Conservation (phyloP, 2,888 invertebrate species). For the Cerceris rybyensis region DNA sequence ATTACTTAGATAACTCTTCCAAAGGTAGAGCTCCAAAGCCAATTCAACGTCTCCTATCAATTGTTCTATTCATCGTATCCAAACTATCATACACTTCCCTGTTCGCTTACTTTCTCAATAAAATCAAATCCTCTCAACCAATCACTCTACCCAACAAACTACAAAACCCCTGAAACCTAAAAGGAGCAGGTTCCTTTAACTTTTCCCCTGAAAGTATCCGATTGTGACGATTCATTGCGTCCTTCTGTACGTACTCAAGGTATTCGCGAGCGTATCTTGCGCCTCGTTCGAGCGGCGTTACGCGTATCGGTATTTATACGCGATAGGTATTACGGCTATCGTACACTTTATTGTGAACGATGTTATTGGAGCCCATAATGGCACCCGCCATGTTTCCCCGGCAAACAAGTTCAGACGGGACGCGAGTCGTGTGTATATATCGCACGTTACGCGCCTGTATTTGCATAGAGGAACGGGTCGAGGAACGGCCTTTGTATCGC, state of each 20-base stretch:
- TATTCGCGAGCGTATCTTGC: constrained; percentile 12
- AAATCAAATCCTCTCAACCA: too few relatives aligned
- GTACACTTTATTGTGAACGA: constrained; percentile 70
- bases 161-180: too few relatives aligned
- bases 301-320: constrained; percentile 38
- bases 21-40: too few relatives aligned
- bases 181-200: too few relatives aligned
- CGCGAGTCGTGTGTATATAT: constrained; percentile 45
- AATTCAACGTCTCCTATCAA: too few relatives aligned
- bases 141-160: too few relatives aligned
- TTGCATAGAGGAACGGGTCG: constrained; percentile 64
- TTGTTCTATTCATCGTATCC: too few relatives aligned
- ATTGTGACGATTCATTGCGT: too few relatives aligned
- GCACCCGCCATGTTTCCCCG: constrained; percentile 66
- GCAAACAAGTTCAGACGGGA: constrained; percentile 61
- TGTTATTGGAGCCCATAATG: constrained; percentile 74
- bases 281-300: constrained; percentile 20
- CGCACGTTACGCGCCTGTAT: constrained; percentile 55
- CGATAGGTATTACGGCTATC: constrained; percentile 55
- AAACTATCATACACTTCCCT: too few relatives aligned
- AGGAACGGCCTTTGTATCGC: constrained; percentile 51
- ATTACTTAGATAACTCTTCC: too few relatives aligned
- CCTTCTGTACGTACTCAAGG: constrained; percentile 12
- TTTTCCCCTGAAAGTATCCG: too few relatives aligned
- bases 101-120: too few relatives aligned